Evolutionary conservation across 1,140 invertebrate species (phyloP).

Genomic region (Microplitis demolitor): DNA sequence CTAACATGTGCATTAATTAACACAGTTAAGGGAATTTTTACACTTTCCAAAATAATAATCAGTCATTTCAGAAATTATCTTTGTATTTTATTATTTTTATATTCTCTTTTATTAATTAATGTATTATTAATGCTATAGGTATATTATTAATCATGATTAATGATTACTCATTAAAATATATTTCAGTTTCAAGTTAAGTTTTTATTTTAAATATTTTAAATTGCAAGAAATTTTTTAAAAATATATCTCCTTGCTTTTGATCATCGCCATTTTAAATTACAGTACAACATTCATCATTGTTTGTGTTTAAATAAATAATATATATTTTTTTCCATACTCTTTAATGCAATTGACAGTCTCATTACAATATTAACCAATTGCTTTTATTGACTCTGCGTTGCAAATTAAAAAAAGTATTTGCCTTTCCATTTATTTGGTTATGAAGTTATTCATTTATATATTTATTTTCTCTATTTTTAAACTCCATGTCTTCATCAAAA

Average conservation of each 20-base stretch:
- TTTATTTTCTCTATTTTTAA: neutral
- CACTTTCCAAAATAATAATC: conserved; percentile 4
- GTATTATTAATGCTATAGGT: neutral
- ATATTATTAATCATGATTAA: neutral
- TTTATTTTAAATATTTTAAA: too few relatives aligned
- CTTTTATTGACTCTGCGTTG: neutral
- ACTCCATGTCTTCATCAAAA: neutral
- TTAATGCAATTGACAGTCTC: neutral
- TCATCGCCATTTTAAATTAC: too few relatives aligned
- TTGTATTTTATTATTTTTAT: neutral
- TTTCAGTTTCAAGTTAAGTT: too few relatives aligned
- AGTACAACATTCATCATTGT: neutral
- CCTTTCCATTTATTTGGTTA: neutral
- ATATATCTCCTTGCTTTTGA: too few relatives aligned
- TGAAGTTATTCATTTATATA: neutral
- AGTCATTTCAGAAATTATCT: neutral
- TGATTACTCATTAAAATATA: too few relatives aligned
- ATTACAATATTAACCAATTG: neutral
- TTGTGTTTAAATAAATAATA: neutral
- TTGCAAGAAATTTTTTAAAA: too few relatives aligned
- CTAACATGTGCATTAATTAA: conserved; percentile 1
- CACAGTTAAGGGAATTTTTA: conserved; percentile 9
- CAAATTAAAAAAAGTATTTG: neutral
- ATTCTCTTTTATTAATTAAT: neutral
- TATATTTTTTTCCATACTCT: neutral